These are phyloP conservation scores for Sebastes dallii DNA, from an alignment of 2,797 vertebrate genomes.

Conservation along the genomic window DNA sequence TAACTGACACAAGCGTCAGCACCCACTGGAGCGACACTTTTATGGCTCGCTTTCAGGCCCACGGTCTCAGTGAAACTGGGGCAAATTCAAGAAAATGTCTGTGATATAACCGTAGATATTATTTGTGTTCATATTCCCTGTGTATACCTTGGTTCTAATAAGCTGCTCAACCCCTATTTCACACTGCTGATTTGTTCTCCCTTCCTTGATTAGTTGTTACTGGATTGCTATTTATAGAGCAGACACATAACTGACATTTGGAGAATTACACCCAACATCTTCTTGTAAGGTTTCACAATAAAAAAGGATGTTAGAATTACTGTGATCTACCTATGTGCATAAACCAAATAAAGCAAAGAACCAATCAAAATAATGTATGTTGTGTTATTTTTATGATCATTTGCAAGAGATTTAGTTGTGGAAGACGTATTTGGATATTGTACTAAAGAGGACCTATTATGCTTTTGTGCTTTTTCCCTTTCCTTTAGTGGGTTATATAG, in stretches of 20 bases:
- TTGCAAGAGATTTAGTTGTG: too few relatives aligned
- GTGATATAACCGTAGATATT: not conserved
- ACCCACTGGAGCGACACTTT: slow-evolving; percentile 34
- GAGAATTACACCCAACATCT: not conserved
- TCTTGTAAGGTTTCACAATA: not conserved
- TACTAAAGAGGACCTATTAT: too few relatives aligned
- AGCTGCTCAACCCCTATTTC: not conserved
- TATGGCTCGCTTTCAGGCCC: slow-evolving; percentile 20
- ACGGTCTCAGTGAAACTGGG: not conserved
- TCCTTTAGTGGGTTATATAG: too few relatives aligned
- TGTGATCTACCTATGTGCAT: not conserved
- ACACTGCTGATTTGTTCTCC: not conserved
- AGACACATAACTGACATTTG: slow-evolving; percentile 4
- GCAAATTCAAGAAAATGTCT: not conserved
- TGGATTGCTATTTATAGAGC: slow-evolving; percentile 6
- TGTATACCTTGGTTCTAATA: not conserved
- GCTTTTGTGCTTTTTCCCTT: too few relatives aligned
- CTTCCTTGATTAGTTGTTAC: not conserved
- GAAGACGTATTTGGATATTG: too few relatives aligned
- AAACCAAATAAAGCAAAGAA: too few relatives aligned
- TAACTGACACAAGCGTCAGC: slow-evolving; percentile 24
- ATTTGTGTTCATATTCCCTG: not conserved
- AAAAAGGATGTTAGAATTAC: not conserved
- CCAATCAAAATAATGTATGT: too few relatives aligned
- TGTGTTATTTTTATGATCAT: too few relatives aligned